Conservation (phyloP, 2,797 vertebrate species). For the Pangasius krempfi region DNA sequence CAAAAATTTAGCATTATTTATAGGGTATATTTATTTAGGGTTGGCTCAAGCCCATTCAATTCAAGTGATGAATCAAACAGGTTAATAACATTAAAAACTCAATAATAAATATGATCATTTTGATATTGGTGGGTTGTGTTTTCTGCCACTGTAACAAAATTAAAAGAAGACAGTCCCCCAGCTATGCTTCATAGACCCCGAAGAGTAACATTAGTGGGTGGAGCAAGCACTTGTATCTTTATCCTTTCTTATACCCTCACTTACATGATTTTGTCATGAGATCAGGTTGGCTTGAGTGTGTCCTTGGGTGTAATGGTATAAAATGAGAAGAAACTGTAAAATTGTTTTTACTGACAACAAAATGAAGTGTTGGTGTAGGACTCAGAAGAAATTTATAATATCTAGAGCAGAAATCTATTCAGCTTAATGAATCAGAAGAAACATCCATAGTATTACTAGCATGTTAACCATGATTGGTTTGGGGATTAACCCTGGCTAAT, state of each 20-base stretch:
- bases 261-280: not conserved
- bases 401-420: not conserved
- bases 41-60: not conserved
- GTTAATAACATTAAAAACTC: not conserved
- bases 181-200: not conserved
- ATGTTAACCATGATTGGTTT: not conserved
- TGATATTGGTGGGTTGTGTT: not conserved
- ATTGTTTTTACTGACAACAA: not conserved
- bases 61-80: not conserved
- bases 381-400: not conserved
- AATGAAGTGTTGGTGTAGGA: not conserved
- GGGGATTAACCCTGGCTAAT: not conserved
- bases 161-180: too few relatives aligned
- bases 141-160: not conserved
- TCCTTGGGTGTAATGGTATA: not conserved
- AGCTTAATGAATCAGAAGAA: not conserved
- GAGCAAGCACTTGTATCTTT: not conserved
- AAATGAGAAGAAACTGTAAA: not conserved
- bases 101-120: not conserved
- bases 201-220: not conserved
- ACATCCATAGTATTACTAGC: not conserved
- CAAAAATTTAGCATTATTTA: too few relatives aligned
- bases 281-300: not conserved
- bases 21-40: not conserved
- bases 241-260: not conserved